These are phyloP conservation scores for Crenichthys baileyi DNA, from an alignment of 2,797 vertebrate species.

Conservation along the genomic window DNA sequence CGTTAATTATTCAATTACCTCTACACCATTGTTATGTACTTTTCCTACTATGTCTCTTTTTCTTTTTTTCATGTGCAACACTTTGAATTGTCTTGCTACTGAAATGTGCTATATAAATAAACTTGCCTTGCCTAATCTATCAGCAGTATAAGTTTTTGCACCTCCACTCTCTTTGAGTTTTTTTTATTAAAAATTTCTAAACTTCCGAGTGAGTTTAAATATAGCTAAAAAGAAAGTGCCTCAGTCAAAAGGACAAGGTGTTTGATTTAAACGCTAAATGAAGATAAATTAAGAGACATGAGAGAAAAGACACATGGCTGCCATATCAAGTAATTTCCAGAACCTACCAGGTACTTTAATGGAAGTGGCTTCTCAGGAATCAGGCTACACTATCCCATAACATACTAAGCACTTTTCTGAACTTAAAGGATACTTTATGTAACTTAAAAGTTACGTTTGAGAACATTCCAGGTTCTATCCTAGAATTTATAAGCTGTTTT, in stretches of 20 bases:
- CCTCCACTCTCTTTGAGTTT: too few relatives aligned
- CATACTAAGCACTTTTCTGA: neutral
- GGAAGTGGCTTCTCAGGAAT: neutral
- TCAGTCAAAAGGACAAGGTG: neutral
- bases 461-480: neutral
- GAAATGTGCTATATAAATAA: too few relatives aligned
- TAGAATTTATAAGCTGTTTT: too few relatives aligned
- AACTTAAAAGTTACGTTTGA: neutral
- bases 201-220: neutral
- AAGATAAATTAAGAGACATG: conserved; percentile 2
- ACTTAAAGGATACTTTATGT: neutral
- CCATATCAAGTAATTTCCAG: neutral
- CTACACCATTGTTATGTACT: too few relatives aligned
- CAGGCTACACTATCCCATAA: neutral
- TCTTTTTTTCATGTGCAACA: too few relatives aligned
- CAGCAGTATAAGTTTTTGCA: too few relatives aligned
- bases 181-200: too few relatives aligned
- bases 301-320: too few relatives aligned
- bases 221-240: neutral
- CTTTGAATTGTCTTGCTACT: too few relatives aligned
- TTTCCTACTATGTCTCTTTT: too few relatives aligned
- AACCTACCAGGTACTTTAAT: neutral
- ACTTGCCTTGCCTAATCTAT: too few relatives aligned
- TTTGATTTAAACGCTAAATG: conserved; percentile 4
- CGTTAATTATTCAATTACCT: too few relatives aligned